Percentiles rank a stretch among this genome's conserved stretches.
phyloP scores from a whole-genome alignment of 2,888 invertebrate genomes.

The Sphaeridia pumilis region DNA sequence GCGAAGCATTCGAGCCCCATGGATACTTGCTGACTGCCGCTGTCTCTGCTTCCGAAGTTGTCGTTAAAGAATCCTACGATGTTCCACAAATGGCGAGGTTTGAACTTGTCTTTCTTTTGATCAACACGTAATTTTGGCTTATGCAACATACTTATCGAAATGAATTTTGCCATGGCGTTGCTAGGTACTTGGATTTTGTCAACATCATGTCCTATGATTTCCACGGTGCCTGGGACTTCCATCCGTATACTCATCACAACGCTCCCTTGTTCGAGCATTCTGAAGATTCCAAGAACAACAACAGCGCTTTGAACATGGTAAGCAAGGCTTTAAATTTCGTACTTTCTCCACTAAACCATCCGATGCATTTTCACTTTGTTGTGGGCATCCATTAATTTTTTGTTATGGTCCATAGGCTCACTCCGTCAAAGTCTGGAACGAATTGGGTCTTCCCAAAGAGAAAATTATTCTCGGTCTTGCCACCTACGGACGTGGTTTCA shows the following conservation, averaged over 20 bases:
- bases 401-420: too few relatives aligned
- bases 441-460: constrained; percentile 16
- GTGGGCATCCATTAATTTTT: too few relatives aligned
- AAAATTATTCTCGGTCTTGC: constrained; percentile 23
- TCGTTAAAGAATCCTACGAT: constrained; percentile 41
- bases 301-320: constrained; percentile 42
- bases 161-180: too few relatives aligned
- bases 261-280: constrained; percentile 48
- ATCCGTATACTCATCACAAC: constrained; percentile 50
- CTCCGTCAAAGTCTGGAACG: constrained; percentile 15
- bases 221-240: constrained; percentile 23
- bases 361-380: too few relatives aligned
- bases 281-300: constrained; percentile 36
- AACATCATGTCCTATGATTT: constrained; percentile 39
- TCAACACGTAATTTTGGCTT: too few relatives aligned
- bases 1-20: constrained; percentile 45
- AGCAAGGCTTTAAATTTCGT: too few relatives aligned
- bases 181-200: constrained; percentile 38
- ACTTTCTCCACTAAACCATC: too few relatives aligned
- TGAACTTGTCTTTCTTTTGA: too few relatives aligned
- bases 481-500: constrained; percentile 25
- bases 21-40: constrained; percentile 50
- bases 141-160: too few relatives aligned
- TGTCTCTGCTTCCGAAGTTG: constrained; percentile 45
- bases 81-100: constrained; percentile 48